These are phyloP conservation scores for Coracias cyanogaster DNA, from an alignment of 2,797 vertebrate genomes.

Conservation along the genomic window DNA sequence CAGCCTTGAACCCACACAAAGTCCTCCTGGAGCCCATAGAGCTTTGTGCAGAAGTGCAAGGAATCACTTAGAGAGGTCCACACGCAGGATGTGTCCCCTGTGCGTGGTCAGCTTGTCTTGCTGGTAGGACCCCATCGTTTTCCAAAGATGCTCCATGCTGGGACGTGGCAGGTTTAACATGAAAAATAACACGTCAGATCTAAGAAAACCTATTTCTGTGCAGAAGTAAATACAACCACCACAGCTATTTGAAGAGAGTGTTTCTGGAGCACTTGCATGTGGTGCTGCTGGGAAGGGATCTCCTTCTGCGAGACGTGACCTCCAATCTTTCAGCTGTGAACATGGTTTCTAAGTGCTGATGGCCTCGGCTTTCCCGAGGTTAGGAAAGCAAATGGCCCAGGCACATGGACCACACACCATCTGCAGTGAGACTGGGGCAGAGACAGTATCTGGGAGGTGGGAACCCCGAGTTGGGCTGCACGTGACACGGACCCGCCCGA, in stretches of 20 bases:
- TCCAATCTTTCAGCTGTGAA: background rate
- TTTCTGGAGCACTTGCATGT: background rate
- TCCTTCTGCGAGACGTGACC: background rate
- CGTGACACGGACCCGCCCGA: accelerated
- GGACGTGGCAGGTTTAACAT: background rate
- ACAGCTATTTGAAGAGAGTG: background rate
- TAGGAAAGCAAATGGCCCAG: background rate
- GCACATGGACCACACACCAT: too few relatives aligned
- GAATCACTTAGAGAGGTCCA: background rate
- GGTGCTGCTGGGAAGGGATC: background rate
- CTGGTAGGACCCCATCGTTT: background rate
- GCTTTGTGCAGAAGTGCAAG: background rate
- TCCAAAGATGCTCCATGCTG: background rate
- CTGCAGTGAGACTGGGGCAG: background rate
- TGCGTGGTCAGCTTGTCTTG: background rate
- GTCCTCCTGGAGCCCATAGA: background rate
- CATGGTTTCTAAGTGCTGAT: accelerated
- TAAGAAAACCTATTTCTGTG: background rate
- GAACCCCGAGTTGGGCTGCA: background rate
- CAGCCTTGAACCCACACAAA: background rate
- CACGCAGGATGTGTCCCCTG: background rate
- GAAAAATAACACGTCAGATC: accelerated
- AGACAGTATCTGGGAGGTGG: background rate
- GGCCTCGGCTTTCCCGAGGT: accelerated
- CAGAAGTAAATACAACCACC: background rate